phyloP scores from a whole-genome alignment of 2,113 vertebrate genomes.

The Tyrannus savana region DNA sequence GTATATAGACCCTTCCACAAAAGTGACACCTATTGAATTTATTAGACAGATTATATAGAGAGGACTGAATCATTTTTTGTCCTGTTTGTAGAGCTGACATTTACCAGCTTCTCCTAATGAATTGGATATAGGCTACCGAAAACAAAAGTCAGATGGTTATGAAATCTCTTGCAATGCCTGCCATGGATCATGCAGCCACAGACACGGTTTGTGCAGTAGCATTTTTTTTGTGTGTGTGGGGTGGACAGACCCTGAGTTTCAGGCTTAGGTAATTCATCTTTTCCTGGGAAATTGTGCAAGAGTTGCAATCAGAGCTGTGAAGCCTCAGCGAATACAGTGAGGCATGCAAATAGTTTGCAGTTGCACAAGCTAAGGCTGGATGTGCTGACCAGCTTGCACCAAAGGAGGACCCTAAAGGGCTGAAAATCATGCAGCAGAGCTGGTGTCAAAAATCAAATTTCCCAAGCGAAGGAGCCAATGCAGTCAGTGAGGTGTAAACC shows the following conservation, averaged over 20 bases:
- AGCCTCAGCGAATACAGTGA: neutral
- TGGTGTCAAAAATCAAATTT: neutral
- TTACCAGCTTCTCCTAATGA: conserved; percentile 40
- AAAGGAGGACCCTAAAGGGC: neutral
- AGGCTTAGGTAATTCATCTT: neutral
- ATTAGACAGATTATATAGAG: conserved; percentile 51
- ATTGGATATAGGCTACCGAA: conserved; percentile 9
- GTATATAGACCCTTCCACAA: conserved; percentile 43
- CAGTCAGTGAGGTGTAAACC: neutral
- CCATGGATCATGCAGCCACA: neutral
- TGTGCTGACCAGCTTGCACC: neutral
- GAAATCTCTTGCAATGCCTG: neutral
- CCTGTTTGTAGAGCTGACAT: conserved; percentile 34
- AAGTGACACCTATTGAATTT: conserved; percentile 67
- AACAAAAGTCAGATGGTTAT: conserved; percentile 21
- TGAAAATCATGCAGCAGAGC: neutral
- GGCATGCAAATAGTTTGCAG: accelerated
- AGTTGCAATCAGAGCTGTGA: neutral
- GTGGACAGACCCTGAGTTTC: neutral
- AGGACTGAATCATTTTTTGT: conserved; percentile 33
- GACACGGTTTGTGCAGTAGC: neutral
- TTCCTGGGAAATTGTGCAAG: neutral
- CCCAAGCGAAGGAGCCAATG: neutral
- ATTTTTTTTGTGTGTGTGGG: neutral
- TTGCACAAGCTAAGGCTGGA: neutral